These are phyloP conservation scores for Formica aserva DNA, from an alignment of 2,888 invertebrate species.

Conservation along the genomic window DNA sequence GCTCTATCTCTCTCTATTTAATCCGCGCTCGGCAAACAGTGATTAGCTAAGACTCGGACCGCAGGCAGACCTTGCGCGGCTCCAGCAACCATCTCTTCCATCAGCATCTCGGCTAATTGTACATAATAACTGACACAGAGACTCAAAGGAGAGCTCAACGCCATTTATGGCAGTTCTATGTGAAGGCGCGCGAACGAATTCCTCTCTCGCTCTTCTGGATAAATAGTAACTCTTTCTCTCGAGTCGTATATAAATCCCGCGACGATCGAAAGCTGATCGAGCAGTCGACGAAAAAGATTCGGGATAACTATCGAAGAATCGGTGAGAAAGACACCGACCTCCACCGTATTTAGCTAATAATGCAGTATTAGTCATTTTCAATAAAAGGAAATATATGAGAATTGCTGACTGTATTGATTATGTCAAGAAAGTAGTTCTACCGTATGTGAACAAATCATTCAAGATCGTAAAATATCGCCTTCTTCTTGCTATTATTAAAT, in stretches of 20 bases:
- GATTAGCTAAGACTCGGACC: constrained; percentile 81
- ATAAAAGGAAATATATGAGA: background rate
- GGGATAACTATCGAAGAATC: background rate
- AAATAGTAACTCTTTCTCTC: constrained; percentile 47
- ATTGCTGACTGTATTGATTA: background rate
- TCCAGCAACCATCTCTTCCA: constrained; percentile 76
- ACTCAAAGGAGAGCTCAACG: constrained; percentile 72
- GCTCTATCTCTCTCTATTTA: constrained; percentile 13
- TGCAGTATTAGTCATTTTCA: constrained; percentile 4
- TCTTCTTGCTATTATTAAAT: background rate
- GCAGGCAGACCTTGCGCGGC: constrained; percentile 82
- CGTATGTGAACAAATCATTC: background rate
- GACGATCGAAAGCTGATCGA: constrained; percentile 33
- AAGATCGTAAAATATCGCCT: background rate
- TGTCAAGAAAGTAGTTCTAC: background rate
- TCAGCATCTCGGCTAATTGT: constrained; percentile 79
- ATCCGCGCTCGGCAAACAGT: constrained; percentile 74
- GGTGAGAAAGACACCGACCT: background rate
- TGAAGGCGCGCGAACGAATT: constrained; percentile 53
- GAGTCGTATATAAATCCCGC: constrained; percentile 47
- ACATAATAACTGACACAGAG: constrained; percentile 79
- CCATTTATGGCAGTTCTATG: constrained; percentile 77
- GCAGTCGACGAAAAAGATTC: background rate
- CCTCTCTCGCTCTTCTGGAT: constrained; percentile 41
- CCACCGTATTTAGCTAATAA: background rate